Conservation (phyloP, 1,140 invertebrate genomes). For the Metopolophium dirhodum region DNA sequence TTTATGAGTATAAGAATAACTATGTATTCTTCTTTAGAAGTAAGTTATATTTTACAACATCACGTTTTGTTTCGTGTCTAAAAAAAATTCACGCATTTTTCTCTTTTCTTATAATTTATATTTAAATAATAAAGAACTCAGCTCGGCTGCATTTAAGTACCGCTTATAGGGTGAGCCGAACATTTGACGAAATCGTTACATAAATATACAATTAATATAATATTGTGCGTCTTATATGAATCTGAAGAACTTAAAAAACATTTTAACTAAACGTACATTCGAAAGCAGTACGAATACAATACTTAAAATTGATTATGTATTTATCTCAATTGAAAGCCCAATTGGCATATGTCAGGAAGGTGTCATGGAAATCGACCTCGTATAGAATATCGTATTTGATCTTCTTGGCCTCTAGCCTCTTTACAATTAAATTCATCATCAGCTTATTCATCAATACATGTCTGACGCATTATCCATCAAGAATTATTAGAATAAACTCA, state of each 20-base stretch:
- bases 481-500: slow-evolving; percentile 6
- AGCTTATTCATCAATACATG: not conserved
- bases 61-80: not conserved
- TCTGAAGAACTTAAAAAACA: not conserved
- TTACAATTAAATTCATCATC: slow-evolving; percentile 37
- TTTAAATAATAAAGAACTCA: not conserved
- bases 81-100: not conserved
- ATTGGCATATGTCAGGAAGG: slow-evolving; percentile 6
- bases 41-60: not conserved
- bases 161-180: not conserved
- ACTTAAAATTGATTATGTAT: not conserved
- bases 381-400: not conserved
- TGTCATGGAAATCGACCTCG: not conserved
- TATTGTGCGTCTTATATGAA: not conserved
- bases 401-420: slow-evolving; percentile 21
- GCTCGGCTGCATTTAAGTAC: not conserved
- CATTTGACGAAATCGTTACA: too few relatives aligned
- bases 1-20: not conserved
- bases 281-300: slow-evolving; percentile 1
- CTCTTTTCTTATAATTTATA: not conserved
- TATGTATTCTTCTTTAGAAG: not conserved
- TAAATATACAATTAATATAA: too few relatives aligned
- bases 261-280: not conserved
- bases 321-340: not conserved
- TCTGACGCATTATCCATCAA: not conserved